Percentiles rank a stretch among this genome's conserved stretches.
Conservation (phyloP, 1,140 invertebrate genomes). For the Trichonephila clavata region DNA sequence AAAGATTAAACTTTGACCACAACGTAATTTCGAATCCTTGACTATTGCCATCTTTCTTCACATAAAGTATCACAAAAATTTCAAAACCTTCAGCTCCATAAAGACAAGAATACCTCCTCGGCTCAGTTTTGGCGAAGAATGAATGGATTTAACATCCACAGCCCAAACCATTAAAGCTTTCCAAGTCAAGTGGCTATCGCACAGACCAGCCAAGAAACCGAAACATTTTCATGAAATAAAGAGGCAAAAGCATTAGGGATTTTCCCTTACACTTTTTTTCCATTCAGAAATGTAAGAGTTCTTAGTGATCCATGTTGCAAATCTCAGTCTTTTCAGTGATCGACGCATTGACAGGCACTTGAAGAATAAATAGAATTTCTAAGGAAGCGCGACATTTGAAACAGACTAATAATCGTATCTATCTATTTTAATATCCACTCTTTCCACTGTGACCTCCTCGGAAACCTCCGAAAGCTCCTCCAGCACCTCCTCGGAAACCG, state of each 20-base stretch:
- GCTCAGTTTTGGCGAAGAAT: not conserved
- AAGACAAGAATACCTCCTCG: not conserved
- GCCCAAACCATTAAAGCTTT: slow-evolving; percentile 1
- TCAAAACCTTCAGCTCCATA: not conserved
- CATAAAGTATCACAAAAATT: not conserved
- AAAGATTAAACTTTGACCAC: not conserved
- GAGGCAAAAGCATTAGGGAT: not conserved
- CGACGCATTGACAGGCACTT: not conserved
- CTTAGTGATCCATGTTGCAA: not conserved
- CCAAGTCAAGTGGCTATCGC: not conserved
- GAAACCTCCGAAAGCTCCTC: slow-evolving; percentile 13
- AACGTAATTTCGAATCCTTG: too few species aligned
- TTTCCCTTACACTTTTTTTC: not conserved
- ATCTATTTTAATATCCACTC: slow-evolving; percentile 32
- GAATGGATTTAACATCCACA: not conserved
- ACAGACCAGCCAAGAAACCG: not conserved
- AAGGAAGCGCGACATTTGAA: not conserved
- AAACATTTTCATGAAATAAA: not conserved
- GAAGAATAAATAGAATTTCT: slow-evolving; percentile 35
- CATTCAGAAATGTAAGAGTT: not conserved
- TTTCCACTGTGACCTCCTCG: slow-evolving; percentile 44
- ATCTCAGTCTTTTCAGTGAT: slow-evolving; percentile 15
- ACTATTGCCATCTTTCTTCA: not conserved
- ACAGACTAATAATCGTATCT: slow-evolving; percentile 8
- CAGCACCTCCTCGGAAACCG: slow-evolving; percentile 67